Percentiles rank a stretch among this genome's conserved stretches.
These are phyloP conservation scores for Argyrosomus regius DNA, from an alignment of 2,797 vertebrate species.

Conservation along the genomic window DNA sequence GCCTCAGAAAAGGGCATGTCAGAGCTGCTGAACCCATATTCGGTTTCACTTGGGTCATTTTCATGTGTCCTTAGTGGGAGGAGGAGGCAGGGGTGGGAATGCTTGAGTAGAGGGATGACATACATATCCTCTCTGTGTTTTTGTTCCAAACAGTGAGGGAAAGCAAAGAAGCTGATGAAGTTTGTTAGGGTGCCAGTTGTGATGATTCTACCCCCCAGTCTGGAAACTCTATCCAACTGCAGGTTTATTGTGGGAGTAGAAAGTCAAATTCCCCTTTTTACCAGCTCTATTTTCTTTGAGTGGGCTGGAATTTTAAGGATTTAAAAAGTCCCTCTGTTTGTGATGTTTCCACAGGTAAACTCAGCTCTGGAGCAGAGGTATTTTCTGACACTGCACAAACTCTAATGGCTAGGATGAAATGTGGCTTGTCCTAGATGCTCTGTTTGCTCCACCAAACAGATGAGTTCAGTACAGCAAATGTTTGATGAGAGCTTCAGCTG, in stretches of 20 bases:
- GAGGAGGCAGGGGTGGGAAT: neutral
- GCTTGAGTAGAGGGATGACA: conserved; percentile 36
- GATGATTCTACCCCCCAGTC: conserved; percentile 56
- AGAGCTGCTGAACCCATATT: conserved; percentile 14
- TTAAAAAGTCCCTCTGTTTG: conserved; percentile 50
- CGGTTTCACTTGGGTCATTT: conserved; percentile 25
- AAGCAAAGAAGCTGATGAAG: conserved; percentile 39
- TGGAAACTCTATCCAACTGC: conserved; percentile 51
- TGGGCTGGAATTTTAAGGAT: conserved; percentile 6
- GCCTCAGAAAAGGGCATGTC: neutral
- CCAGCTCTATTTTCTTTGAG: conserved; percentile 55
- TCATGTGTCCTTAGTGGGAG: conserved; percentile 28
- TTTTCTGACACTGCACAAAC: conserved; percentile 59
- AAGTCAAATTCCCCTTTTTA: conserved; percentile 43
- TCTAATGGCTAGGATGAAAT: conserved; percentile 41
- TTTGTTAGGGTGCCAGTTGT: conserved; percentile 34
- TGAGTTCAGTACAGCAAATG: conserved; percentile 65
- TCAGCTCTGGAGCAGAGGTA: conserved; percentile 43
- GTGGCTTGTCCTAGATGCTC: conserved; percentile 36
- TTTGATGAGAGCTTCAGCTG: conserved; percentile 55
- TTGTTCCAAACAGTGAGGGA: conserved; percentile 56
- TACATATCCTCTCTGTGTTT: conserved; percentile 60
- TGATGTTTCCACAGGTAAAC: conserved; percentile 69
- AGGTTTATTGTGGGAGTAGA: conserved; percentile 53
- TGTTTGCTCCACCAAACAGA: conserved; percentile 62